Evolutionary conservation across 2,888 invertebrate genomes (phyloP).

Genomic region (Morpho achilles): DNA sequence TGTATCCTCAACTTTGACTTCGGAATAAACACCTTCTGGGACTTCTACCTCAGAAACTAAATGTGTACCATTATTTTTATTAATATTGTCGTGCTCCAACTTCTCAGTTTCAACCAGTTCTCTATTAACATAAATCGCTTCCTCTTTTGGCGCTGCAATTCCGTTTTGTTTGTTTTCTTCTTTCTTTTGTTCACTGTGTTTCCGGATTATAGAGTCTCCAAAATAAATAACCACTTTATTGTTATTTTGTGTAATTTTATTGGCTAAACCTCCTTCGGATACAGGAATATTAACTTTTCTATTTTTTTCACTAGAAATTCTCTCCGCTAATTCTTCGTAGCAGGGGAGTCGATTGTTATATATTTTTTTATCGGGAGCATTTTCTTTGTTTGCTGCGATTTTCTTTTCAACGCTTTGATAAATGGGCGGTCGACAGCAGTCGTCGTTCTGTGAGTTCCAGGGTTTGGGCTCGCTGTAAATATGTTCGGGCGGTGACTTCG

Average conservation of each 20-base stretch:
- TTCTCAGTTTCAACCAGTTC: slow-evolving; percentile 57
- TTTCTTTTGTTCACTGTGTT: slow-evolving; percentile 67
- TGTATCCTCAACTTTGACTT: slow-evolving; percentile 50
- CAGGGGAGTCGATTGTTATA: slow-evolving; percentile 68
- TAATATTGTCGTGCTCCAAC: slow-evolving; percentile 50
- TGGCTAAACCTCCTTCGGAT: slow-evolving; percentile 53
- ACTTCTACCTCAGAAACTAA: slow-evolving; percentile 61
- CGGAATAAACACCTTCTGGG: slow-evolving; percentile 68
- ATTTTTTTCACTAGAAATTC: slow-evolving; percentile 68
- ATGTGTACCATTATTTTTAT: slow-evolving; percentile 55
- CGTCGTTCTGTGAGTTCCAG: slow-evolving; percentile 59
- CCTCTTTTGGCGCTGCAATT: slow-evolving; percentile 48
- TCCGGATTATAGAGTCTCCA: slow-evolving; percentile 81
- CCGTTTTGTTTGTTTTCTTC: slow-evolving; percentile 50
- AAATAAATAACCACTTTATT: slow-evolving; percentile 87
- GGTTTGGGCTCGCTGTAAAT: slow-evolving; percentile 67
- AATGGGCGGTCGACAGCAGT: slow-evolving; percentile 65
- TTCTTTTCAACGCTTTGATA: slow-evolving; percentile 71
- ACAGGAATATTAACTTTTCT: slow-evolving; percentile 59
- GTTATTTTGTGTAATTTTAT: slow-evolving; percentile 70
- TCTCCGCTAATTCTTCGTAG: slow-evolving; percentile 67
- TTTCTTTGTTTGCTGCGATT: slow-evolving; percentile 50
- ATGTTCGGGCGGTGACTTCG: slow-evolving; percentile 56
- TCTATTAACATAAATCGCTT: slow-evolving; percentile 68
- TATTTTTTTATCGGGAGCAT: slow-evolving; percentile 54